Evolutionary conservation across 2,113 vertebrate genomes (phyloP).

Genomic region (Glareola pratincola): DNA sequence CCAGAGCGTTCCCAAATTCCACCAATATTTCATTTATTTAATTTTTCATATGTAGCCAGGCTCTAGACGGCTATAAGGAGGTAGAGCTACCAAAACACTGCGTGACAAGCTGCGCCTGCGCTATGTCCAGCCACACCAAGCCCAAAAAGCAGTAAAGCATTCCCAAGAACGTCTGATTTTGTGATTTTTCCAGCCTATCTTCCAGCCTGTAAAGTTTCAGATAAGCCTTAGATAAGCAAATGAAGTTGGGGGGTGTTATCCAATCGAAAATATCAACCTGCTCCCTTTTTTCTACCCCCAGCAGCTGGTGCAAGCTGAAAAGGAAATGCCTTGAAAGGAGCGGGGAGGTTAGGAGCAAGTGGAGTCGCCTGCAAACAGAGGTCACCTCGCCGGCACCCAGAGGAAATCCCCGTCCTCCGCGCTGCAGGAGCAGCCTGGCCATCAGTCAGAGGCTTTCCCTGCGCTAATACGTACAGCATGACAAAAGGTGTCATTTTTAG

Average conservation of each 20-base stretch:
- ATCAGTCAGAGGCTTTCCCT: neutral
- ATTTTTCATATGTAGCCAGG: neutral
- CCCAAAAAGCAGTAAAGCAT: neutral
- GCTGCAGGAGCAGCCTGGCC: neutral
- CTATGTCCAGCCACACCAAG: constrained; percentile 22
- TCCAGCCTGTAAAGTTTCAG: neutral
- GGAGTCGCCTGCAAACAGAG: neutral
- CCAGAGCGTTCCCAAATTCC: neutral
- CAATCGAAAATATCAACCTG: neutral
- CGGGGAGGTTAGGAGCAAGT: neutral
- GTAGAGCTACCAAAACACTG: constrained; percentile 30
- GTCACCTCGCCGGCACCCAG: neutral
- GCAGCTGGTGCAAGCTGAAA: neutral
- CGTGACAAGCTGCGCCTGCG: neutral
- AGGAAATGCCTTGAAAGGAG: neutral
- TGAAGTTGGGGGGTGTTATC: neutral
- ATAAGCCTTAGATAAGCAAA: constrained; percentile 22
- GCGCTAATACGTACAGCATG: neutral
- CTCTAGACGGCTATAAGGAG: neutral
- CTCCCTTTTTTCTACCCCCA: neutral
- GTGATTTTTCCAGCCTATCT: neutral
- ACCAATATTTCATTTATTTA: constrained; percentile 2
- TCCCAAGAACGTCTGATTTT: neutral
- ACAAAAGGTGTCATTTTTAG: neutral
- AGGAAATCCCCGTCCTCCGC: neutral